A percentile compares a stretch with the other conserved stretches of the same genome.
Conservation (phyloP, 2,113 vertebrate genomes). For the Myrmophylax atrothorax region DNA sequence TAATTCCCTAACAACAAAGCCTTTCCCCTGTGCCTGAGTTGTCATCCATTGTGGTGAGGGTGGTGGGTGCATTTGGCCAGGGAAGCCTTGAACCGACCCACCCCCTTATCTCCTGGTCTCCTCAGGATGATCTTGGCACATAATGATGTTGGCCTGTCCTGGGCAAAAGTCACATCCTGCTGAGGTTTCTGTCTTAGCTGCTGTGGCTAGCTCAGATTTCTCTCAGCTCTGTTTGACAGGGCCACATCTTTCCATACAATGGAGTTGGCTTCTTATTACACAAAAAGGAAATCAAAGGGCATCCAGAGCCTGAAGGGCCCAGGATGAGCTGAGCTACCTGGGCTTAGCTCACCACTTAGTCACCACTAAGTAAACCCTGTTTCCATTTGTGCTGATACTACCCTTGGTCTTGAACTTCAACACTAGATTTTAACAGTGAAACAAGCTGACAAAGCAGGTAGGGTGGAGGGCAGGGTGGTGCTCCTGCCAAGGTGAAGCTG, state of each 20-base stretch:
- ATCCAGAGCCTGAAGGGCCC: not conserved
- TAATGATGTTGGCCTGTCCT: not conserved
- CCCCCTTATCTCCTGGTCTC: not conserved
- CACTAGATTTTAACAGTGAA: not conserved
- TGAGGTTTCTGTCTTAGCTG: not conserved
- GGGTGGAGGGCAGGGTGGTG: not conserved
- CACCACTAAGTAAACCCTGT: not conserved
- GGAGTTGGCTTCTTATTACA: not conserved
- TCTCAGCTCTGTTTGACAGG: not conserved
- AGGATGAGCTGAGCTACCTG: not conserved
- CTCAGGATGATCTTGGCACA: not conserved
- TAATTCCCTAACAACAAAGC: not conserved
- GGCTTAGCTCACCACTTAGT: too few species aligned
- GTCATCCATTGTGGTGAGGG: not conserved
- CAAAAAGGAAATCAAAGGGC: not conserved
- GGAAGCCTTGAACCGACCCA: not conserved
- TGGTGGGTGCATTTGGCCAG: not conserved
- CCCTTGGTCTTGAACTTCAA: not conserved
- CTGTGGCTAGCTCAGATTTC: not conserved
- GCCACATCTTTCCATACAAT: not conserved
- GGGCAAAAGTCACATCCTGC: not conserved
- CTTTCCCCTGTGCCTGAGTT: not conserved
- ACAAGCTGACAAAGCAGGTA: not conserved
- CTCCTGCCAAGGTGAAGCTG: not conserved
- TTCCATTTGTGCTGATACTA: not conserved